Percentiles rank a stretch among this genome's conserved stretches.
phyloP scores from a whole-genome alignment of 2,797 vertebrate species.

The Poecilia gillii region DNA sequence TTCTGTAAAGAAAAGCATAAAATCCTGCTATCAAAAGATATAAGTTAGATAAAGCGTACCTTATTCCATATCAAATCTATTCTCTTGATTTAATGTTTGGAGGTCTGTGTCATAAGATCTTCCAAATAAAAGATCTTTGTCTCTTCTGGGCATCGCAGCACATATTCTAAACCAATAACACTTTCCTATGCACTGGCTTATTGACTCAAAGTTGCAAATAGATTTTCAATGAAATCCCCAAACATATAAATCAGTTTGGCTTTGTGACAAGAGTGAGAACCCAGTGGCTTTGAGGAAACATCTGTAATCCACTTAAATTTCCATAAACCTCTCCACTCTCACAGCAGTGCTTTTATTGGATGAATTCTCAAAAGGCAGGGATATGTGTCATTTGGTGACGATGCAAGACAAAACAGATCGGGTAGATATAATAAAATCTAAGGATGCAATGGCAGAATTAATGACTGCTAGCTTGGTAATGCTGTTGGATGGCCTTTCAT shows the following conservation, averaged over 20 bases:
- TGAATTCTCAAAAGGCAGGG: constrained; percentile 11
- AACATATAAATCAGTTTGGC: constrained; percentile 23
- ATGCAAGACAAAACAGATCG: neutral
- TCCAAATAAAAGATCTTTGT: neutral
- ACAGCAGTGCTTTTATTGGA: neutral
- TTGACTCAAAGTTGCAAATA: constrained; percentile 7
- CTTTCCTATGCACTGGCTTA: neutral
- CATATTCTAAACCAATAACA: neutral
- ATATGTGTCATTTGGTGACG: neutral
- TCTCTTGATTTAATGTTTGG: neutral
- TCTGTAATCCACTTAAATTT: constrained; percentile 18
- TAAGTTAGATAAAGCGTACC: neutral
- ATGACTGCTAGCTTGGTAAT: constrained; percentile 19
- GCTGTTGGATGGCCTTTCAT: constrained; percentile 18
- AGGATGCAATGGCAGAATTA: neutral
- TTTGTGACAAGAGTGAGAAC: neutral
- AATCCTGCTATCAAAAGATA: neutral
- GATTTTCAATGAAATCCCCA: constrained; percentile 13
- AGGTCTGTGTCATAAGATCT: neutral
- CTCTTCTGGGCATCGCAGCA: neutral
- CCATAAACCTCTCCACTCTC: neutral
- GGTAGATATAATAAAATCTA: neutral
- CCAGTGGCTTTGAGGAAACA: constrained; percentile 8
- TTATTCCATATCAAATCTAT: neutral
- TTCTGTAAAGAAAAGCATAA: neutral